phyloP scores from a whole-genome alignment of 2,888 invertebrate species.

The Acanthosepion esculentum region DNA sequence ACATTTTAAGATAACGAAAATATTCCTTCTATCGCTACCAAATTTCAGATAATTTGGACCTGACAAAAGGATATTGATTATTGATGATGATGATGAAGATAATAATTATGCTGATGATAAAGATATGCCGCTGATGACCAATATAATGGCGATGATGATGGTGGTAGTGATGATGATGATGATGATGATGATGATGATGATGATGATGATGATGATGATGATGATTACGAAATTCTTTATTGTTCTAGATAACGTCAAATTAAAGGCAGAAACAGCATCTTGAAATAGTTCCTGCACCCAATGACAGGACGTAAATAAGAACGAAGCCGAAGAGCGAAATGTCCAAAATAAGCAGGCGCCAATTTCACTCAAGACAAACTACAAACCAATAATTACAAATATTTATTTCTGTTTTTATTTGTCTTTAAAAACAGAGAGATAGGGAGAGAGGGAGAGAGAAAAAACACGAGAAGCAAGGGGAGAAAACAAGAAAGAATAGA shows the following conservation, averaged over 20 bases:
- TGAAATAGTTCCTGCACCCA: not conserved
- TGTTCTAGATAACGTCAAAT: not conserved
- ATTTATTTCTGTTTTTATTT: not conserved
- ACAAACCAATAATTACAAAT: not conserved
- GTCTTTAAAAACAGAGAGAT: not conserved
- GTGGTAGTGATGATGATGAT: not conserved
- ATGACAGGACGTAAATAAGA: not conserved
- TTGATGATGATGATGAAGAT: not conserved
- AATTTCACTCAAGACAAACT: not conserved
- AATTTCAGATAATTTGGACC: too few species aligned
- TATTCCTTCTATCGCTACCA: too few species aligned
- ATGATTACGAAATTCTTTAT: not conserved
- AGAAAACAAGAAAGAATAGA: not conserved
- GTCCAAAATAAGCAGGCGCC: not conserved
- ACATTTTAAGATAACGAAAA: too few species aligned
- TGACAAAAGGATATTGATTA: too few species aligned
- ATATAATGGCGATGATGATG: not conserved
- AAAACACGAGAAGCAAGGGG: not conserved
- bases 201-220: not conserved
- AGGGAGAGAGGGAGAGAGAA: not conserved
- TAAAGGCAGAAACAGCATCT: not conserved
- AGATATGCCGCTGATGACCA: not conserved
- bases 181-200: not conserved
- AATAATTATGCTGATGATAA: not conserved
- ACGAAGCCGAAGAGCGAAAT: not conserved